Evolutionary conservation across 2,888 invertebrate species (phyloP), one percentile per base, ranked within the genome.

Genomic region (Ligdia adustata): DNA sequence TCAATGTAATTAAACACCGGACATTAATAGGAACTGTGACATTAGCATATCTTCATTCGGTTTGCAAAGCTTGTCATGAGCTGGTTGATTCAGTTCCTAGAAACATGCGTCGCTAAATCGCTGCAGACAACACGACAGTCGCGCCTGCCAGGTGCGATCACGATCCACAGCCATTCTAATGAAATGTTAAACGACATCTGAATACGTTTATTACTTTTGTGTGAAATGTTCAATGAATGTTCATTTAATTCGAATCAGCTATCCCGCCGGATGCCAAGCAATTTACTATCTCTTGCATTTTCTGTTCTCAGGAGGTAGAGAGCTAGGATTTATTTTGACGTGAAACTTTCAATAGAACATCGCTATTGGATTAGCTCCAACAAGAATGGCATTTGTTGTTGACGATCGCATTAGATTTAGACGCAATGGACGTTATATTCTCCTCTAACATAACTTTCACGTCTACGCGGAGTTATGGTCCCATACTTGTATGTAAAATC

Each of bases 21-120:
- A 62, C 69, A 69, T 72, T 78, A 72, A 75, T 72, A 69, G 72
- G 77, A 79, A 80, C 70, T 69, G 72, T 80, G 72, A 66, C 72
- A 75, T 77, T 82, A 69, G 66, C 78, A 79, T 81, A 75, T 69
- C 74, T 75, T 74, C 78, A 81, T 80, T 79, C 66, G 62, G 62
- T 68, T 69, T 69, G 69, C 72, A 70, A 63, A 66, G 64, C 73
- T 67, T 69, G 64, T 69, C 71, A 68, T 69, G 66, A 61, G 61
- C 61, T 69, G 72, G 73, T 70, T 67, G 69, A 73, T 69, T 69
- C 67, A 62, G 47, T 87, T 86, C 86, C 69, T 32, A 69, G 86
- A 85, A 78, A 55, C 60, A 61, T 60, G 60, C 60, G 64, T 68
- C 71, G 69, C 66, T 64, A 74, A 72, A 72, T 70, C 66, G 66